phyloP scores from a whole-genome alignment of 2,797 vertebrate species.

The Thaleichthys pacificus region DNA sequence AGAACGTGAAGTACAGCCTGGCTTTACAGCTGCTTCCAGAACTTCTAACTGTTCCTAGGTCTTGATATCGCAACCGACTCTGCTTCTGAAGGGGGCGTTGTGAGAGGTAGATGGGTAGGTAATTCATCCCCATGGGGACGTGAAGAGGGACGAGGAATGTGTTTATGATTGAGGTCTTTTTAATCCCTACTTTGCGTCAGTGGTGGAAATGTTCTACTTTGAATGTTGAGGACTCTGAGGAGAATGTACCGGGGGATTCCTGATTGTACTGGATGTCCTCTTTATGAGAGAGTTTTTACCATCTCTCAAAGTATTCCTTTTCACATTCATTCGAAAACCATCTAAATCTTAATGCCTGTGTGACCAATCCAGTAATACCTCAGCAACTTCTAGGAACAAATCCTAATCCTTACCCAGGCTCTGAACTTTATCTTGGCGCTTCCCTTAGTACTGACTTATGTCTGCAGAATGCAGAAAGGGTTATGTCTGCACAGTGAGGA shows the following conservation, averaged over 20 bases:
- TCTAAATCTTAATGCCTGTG: conserved; percentile 31
- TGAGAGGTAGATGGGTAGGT: conserved; percentile 17
- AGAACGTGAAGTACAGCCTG: conserved; percentile 74
- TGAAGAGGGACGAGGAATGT: conserved; percentile 21
- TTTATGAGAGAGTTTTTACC: conserved; percentile 22
- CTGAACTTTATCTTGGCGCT: background rate
- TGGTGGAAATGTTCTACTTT: conserved; percentile 28
- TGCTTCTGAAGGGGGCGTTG: conserved; percentile 21
- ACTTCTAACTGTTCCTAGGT: conserved; percentile 56
- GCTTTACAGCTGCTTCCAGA: conserved; percentile 59
- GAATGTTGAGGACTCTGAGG: conserved; percentile 27
- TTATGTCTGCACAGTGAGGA: no score
- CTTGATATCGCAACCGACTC: conserved; percentile 28
- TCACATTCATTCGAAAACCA: conserved; percentile 23
- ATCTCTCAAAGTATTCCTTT: background rate
- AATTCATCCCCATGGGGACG: no score
- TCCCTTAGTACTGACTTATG: background rate
- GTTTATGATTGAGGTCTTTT: background rate
- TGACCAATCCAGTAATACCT: conserved; percentile 23
- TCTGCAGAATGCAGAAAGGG: no score
- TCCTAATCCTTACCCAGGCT: background rate
- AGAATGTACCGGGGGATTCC: conserved; percentile 27
- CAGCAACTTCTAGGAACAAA: conserved; percentile 14
- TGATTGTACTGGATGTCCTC: conserved; percentile 17
- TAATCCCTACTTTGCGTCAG: background rate